A percentile compares a stretch with the other conserved stretches of the same genome.
These are phyloP conservation scores for Ennomos quercinarius DNA, from an alignment of 2,888 invertebrate species.

Conservation along the genomic window DNA sequence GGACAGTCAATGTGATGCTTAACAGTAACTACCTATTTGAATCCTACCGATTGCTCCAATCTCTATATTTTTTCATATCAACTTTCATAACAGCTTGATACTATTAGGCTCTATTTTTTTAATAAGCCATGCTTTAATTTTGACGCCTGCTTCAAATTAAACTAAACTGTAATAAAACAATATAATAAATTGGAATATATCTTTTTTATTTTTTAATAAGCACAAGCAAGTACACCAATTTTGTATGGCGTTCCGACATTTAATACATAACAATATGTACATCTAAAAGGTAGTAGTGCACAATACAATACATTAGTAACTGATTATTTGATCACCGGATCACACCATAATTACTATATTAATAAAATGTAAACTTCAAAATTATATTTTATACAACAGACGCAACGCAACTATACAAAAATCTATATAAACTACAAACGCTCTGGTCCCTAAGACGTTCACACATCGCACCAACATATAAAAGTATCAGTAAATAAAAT, in stretches of 20 bases:
- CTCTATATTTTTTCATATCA: constrained; percentile 1
- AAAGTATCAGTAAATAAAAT: constrained; percentile 47
- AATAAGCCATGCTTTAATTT: no score
- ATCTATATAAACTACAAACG: constrained; percentile 55
- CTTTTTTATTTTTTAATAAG: constrained; percentile 66
- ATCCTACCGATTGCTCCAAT: constrained; percentile 9
- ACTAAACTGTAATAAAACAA: constrained; percentile 39
- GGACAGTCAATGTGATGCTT: no score
- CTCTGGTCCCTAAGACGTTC: constrained; percentile 70
- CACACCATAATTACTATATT: constrained; percentile 66
- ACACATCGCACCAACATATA: constrained; percentile 58
- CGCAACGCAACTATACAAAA: constrained; percentile 62
- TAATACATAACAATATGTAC: constrained; percentile 59
- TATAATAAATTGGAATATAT: constrained; percentile 45
- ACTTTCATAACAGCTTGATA: no score
- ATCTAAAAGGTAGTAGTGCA: constrained; percentile 62
- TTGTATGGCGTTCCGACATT: constrained; percentile 39
- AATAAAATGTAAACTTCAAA: constrained; percentile 52
- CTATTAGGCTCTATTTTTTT: no score
- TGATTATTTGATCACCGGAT: constrained; percentile 69
- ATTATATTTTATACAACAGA: constrained; percentile 32
- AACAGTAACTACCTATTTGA: no score
- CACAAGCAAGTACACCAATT: constrained; percentile 70
- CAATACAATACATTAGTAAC: constrained; percentile 60
- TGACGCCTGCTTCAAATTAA: no score